Conservation (phyloP, 2,113 vertebrate genomes). For the Amblyopsis rosae region DNA sequence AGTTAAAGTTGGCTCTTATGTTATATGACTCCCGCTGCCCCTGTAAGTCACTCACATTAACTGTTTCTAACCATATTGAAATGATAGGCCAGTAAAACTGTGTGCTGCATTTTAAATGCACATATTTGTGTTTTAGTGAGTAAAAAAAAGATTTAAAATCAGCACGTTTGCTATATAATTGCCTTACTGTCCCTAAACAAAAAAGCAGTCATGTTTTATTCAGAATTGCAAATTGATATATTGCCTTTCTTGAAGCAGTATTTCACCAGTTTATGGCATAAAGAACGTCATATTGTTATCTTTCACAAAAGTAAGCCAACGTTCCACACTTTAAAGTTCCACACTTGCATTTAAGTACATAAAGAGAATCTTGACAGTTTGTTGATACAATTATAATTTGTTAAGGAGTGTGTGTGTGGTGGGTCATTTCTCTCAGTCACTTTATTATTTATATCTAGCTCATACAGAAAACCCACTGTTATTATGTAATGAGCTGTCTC, state of each 20-base stretch:
- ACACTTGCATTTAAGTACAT: too few species aligned
- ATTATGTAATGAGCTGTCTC: conserved; percentile 64
- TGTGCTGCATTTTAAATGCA: not conserved
- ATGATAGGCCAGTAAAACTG: not conserved
- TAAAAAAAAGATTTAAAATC: not conserved
- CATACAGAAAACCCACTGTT: conserved; percentile 43
- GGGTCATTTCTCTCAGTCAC: conserved; percentile 21
- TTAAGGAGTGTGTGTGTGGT: not conserved
- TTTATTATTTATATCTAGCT: conserved; percentile 44
- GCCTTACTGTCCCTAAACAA: not conserved
- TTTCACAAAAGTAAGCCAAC: too few species aligned
- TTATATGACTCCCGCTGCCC: not conserved
- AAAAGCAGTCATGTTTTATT: conserved; percentile 30
- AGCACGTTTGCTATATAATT: not conserved
- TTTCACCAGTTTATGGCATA: too few species aligned
- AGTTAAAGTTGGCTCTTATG: conserved; percentile 13
- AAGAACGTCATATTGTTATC: too few species aligned
- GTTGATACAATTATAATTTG: too few species aligned
- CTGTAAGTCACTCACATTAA: not conserved
- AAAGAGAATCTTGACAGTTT: too few species aligned
- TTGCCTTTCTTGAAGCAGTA: too few species aligned
- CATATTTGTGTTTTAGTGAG: too few species aligned
- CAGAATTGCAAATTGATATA: not conserved
- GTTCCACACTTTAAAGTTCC: too few species aligned
- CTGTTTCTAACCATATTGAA: not conserved